Evolutionary conservation across 2,113 vertebrate species (phyloP), one percentile per base, ranked within the genome.

Genomic region (Antechinus stuartii): DNA sequence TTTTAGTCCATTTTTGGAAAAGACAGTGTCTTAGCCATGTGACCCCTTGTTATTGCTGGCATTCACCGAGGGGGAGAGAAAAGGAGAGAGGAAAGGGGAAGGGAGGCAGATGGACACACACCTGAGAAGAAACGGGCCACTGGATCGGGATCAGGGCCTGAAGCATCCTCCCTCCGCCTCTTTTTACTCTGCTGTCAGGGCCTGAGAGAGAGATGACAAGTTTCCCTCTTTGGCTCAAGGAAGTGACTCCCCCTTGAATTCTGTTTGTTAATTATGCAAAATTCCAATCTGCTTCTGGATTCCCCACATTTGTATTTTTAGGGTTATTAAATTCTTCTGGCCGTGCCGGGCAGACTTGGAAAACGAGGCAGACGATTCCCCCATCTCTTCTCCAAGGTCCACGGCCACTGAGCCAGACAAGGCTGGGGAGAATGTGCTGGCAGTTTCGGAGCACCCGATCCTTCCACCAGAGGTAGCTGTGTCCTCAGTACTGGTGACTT

Each of bases 391-490:
- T 90, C 89, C 12, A 25, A 90, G 49, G 89, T 47, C 89, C 42
- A 76, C 50, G 30, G 49, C 42, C 47, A 16, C 50, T 0, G 25
- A 6, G 4, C 0, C 46, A 52, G 47, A 27, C 12, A 30, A 23
- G 47, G 19, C 24, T 30, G 90, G 90, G 89, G 47, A 47, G 25
- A 47, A 90, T 47, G 90, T 90, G 46, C 27, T 50, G 49, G 90
- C 24, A 26, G 30, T 49, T 30, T 90, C 23, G 90, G 50, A 50
- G 68, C 47, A 91, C 91, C 50, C 90, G 53, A 54, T 94, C 52
- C 23, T 22, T 95, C 95, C 97, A 95, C 97, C 93, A 96, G 97
- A 95, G 95, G 96, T 92, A 56, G 94, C 97, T 94, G 55, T 90
- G 90, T 90, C 10, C 54, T 95, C 89, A 90, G 96, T 46, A 53